Evolutionary conservation across 37 sponge, comb jelly and placozoan genomes (phyloP).

Genomic region (Chondrosia reniformis): DNA sequence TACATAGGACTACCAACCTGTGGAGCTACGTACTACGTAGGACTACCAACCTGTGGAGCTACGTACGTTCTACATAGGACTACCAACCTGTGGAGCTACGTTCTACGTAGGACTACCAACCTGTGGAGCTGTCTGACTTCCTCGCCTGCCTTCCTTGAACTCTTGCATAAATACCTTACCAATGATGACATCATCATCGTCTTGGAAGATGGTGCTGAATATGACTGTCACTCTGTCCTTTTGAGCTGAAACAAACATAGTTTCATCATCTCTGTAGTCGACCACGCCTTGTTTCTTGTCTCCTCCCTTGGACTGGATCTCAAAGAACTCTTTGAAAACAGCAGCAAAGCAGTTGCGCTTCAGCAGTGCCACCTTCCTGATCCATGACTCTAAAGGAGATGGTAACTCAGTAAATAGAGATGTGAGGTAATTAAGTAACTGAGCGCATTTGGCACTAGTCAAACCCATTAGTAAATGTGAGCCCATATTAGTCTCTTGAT

Average conservation of each 20-base stretch:
- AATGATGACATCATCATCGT: constrained; percentile 94
- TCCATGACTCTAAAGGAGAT: constrained; percentile 38
- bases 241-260: constrained; percentile 93
- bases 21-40: too few relatives aligned
- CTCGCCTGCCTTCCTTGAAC: constrained; percentile 91
- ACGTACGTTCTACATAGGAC: too few relatives aligned
- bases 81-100: too few relatives aligned
- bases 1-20: too few relatives aligned
- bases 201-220: constrained; percentile 93
- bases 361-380: constrained; percentile 74
- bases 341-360: constrained; percentile 97
- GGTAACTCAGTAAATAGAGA: too few relatives aligned
- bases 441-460: too few relatives aligned
- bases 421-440: too few relatives aligned
- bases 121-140: constrained; percentile 88
- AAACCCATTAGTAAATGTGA: too few relatives aligned
- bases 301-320: constrained; percentile 64
- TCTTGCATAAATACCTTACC: constrained; percentile 99
- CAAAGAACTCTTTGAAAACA: constrained; percentile 95
- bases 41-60: too few relatives aligned
- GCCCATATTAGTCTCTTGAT: too few relatives aligned
- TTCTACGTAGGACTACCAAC: too few relatives aligned
- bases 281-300: constrained; percentile 72
- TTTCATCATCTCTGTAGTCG: constrained; percentile 94
- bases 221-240: constrained; percentile 96